Evolutionary conservation across 2,113 vertebrate species (phyloP).

Genomic region (Poicephalus gulielmi): DNA sequence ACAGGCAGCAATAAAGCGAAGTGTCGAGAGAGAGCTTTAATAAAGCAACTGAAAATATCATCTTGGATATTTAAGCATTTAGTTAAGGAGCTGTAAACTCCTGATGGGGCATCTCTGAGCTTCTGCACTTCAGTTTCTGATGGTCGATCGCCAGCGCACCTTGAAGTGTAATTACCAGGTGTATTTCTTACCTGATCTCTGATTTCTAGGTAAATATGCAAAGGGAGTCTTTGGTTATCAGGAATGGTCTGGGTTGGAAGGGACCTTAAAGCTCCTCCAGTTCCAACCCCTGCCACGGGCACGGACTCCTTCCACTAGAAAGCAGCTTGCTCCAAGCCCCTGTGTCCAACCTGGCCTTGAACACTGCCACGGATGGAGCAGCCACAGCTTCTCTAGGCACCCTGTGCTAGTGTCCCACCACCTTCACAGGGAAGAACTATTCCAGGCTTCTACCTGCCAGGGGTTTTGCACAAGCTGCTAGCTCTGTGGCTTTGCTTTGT

Average conservation of each 20-base stretch:
- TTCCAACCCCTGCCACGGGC: neutral
- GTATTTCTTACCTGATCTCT: neutral
- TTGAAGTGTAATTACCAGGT: neutral
- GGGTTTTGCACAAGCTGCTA: neutral
- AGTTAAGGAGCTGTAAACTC: neutral
- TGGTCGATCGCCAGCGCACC: neutral
- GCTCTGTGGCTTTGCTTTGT: neutral
- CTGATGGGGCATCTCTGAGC: neutral
- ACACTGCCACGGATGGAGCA: neutral
- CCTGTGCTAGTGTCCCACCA: neutral
- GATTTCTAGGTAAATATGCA: neutral
- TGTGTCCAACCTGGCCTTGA: neutral
- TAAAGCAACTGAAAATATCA: neutral
- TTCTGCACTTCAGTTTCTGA: neutral
- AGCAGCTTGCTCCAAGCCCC: neutral
- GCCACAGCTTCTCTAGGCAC: neutral
- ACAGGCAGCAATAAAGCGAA: neutral
- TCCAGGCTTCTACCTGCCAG: neutral
- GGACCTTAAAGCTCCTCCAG: neutral
- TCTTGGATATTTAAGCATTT: neutral
- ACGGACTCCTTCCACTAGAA: neutral
- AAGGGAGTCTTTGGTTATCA: neutral
- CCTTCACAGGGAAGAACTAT: neutral
- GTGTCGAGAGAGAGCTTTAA: neutral
- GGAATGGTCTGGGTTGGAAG: neutral